Evolutionary conservation across 2,888 invertebrate species (phyloP).

Genomic region (Gari tellinella): DNA sequence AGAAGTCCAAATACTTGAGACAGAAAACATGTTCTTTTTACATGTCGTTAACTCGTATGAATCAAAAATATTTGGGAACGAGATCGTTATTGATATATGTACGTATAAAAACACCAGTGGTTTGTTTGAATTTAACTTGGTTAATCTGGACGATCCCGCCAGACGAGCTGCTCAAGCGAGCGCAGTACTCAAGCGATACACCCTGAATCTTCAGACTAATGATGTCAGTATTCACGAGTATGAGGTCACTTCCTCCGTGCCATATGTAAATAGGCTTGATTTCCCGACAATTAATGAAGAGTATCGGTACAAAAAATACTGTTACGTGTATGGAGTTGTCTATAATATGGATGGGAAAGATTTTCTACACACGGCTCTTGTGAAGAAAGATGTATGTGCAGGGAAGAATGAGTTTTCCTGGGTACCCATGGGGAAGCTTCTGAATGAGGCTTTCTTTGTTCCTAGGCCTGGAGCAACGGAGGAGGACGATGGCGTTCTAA

Average conservation of each 20-base stretch:
- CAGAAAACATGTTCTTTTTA: constrained; percentile 69
- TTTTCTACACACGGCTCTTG: constrained; percentile 68
- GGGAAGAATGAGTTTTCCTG: constrained; percentile 63
- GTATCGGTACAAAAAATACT: constrained; percentile 70
- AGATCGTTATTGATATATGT: constrained; percentile 70
- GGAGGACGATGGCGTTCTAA: constrained; percentile 79
- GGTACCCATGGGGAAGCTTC: constrained; percentile 63
- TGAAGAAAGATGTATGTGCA: constrained; percentile 76
- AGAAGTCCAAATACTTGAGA: constrained; percentile 54
- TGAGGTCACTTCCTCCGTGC: constrained; percentile 18
- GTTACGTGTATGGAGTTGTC: constrained; percentile 76
- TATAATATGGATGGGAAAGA: constrained; percentile 65
- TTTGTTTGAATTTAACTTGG: constrained; percentile 63
- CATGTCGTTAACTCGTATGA: constrained; percentile 79
- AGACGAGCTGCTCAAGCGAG: constrained; percentile 58
- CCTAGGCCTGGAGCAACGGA: constrained; percentile 60
- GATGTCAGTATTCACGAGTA: constrained; percentile 1
- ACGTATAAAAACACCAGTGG: constrained; percentile 68
- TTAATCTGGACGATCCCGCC: constrained; percentile 58
- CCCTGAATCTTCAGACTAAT: constrained; percentile 19
- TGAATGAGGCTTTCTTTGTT: constrained; percentile 77
- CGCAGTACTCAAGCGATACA: constrained; percentile 29
- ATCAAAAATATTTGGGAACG: constrained; percentile 31
- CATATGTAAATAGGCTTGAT: constrained; percentile 67
- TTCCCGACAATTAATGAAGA: constrained; percentile 79